Conservation (phyloP, 2,888 invertebrate genomes). For the Drosophila greeni region DNA sequence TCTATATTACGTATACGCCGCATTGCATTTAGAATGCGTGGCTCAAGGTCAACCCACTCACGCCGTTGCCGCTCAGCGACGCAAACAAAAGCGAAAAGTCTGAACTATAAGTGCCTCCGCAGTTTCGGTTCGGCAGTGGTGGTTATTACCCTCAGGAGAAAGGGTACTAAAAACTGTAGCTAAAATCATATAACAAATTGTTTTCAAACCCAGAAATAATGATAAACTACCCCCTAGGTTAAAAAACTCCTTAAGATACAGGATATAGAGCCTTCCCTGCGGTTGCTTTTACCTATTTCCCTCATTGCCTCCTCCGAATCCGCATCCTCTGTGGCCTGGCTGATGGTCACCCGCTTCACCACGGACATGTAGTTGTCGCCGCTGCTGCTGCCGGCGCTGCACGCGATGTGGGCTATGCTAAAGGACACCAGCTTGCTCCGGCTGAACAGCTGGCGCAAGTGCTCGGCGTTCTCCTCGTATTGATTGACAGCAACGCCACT, state of each 20-base stretch:
- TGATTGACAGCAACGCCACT: slow-evolving; percentile 28
- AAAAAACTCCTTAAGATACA: too few species aligned
- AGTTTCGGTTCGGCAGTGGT: background rate
- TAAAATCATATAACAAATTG: background rate
- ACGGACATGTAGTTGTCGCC: slow-evolving; percentile 79
- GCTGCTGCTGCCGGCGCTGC: slow-evolving; percentile 74
- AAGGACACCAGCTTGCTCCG: slow-evolving; percentile 64
- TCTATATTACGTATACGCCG: slow-evolving; percentile 61
- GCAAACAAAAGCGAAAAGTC: slow-evolving; percentile 28
- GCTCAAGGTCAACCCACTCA: slow-evolving; percentile 64
- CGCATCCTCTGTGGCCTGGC: slow-evolving; percentile 28
- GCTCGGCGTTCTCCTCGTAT: slow-evolving; percentile 71
- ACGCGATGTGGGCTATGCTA: slow-evolving; percentile 62
- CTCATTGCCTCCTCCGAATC: slow-evolving; percentile 6
- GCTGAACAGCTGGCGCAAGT: slow-evolving; percentile 62
- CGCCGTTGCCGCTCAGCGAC: slow-evolving; percentile 32
- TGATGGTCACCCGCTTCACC: slow-evolving; percentile 75
- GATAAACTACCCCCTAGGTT: background rate
- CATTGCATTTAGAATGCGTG: slow-evolving; percentile 69
- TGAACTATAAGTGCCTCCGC: background rate
- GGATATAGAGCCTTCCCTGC: too few species aligned
- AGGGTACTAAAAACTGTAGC: background rate
- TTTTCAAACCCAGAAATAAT: background rate
- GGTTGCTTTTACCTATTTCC: slow-evolving; percentile 24
- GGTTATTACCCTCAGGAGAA: slow-evolving; percentile 7